Base-by-base conservation (phyloP, 2,888 invertebrate species). In the Cephus pulcher region DNA sequence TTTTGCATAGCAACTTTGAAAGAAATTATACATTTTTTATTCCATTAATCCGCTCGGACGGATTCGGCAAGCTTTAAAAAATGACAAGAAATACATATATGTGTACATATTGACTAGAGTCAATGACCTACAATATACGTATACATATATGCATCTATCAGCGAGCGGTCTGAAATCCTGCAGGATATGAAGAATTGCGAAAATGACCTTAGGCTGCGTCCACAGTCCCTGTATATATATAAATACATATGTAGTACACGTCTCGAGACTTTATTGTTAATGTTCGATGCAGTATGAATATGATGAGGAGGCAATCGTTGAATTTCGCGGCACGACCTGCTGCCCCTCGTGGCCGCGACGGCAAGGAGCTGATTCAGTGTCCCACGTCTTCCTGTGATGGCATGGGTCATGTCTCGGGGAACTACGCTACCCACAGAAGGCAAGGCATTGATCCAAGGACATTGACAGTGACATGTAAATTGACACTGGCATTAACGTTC, bases 371-470 rank as follows among this genome's bases (percentile, higher is more conserved):
- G 91, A 94, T 96, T 92, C 95, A 96, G 93, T 96, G 96, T 91
- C 96, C 96, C 83, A 96, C 96, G 87, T 93, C 93, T 90, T 93
- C 93, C 93, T 97, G 97, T 94, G 96, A 97, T 93, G 97, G 97
- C 88, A 95, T 96, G 93, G 97, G 97, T 90, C 97, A 97, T 94
- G 94, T 96, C 91, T 96, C 96, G 88, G 97, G 97, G 90, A 96
- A 96, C 95, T 97, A 96, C 94, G 95, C 96, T 88, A 96, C 97
- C 86, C 97, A 97, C 93, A 95, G 97, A 93, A 97, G 95, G 95
- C 95, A 95, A 95, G 95, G 93, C 94, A 93, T 91, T 93, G 32
- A 32, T 34, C 12, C 23, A 33, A 71, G 70, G 70, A 86, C 86
- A 88, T 87, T 86, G 85, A 87, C 86, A 86, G 87, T 82, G 84